phyloP scores from a whole-genome alignment of 1,140 invertebrate genomes.

The Drosophila nannoptera region DNA sequence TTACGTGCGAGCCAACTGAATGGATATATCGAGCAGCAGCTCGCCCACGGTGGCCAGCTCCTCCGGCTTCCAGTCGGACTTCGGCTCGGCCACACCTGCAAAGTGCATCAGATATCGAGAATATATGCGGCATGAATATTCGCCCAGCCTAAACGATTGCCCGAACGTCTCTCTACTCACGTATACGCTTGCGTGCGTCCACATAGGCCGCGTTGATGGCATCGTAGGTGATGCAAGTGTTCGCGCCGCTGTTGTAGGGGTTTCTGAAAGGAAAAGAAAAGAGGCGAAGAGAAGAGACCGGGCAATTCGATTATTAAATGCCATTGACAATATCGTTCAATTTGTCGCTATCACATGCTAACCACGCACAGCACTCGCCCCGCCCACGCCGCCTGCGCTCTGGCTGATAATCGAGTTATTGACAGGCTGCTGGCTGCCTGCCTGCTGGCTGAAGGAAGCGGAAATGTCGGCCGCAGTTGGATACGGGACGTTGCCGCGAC shows the following conservation, averaged over 20 bases:
- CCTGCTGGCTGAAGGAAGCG: constrained; percentile 11
- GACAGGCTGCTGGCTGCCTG: constrained; percentile 48
- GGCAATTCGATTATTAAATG: constrained; percentile 40
- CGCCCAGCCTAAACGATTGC: too few relatives aligned
- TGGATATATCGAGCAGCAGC: constrained; percentile 90
- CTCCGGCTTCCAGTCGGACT: constrained; percentile 87
- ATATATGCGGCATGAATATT: constrained; percentile 2
- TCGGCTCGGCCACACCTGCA: constrained; percentile 87
- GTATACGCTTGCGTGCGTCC: constrained; percentile 90
- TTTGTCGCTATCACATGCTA: constrained; percentile 66
- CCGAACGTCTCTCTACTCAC: constrained; percentile 81
- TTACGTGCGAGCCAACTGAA: constrained; percentile 91
- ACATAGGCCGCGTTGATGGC: constrained; percentile 93
- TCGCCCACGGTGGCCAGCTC: constrained; percentile 91
- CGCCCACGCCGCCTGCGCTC: constrained; percentile 35
- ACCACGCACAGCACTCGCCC: constrained; percentile 35
- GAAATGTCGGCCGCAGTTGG: constrained; percentile 36
- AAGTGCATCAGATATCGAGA: not conserved
- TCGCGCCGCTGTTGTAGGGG: constrained; percentile 81
- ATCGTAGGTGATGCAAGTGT: constrained; percentile 94
- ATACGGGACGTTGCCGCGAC: constrained; percentile 12
- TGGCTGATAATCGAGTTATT: constrained; percentile 75
- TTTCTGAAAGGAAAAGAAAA: constrained; percentile 53
- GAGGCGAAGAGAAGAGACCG: too few relatives aligned
- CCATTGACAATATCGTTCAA: constrained; percentile 55